Evolutionary conservation across 1,140 invertebrate species (phyloP).

Genomic region (Atta cephalotes): DNA sequence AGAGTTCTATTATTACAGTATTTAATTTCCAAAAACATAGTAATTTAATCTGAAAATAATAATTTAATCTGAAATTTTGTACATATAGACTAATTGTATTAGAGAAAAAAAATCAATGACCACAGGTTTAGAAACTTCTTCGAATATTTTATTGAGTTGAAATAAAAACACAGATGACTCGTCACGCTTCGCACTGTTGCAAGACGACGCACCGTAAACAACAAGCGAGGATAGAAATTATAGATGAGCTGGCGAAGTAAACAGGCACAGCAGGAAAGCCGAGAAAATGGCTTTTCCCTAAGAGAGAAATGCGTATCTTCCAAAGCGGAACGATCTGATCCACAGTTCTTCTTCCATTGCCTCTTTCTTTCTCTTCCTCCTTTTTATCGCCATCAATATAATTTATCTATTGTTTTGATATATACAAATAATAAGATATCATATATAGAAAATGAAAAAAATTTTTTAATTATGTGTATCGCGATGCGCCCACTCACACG

Average conservation of each 20-base stretch:
- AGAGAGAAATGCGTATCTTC: conserved; percentile 65
- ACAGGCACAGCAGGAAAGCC: conserved; percentile 59
- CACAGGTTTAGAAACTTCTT: neutral
- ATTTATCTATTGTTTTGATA: conserved; percentile 6
- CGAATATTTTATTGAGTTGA: conserved; percentile 2
- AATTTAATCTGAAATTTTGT: neutral
- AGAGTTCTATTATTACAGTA: neutral
- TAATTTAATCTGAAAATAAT: neutral
- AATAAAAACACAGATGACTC: conserved; percentile 41
- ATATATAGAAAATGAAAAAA: neutral
- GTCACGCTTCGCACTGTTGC: neutral
- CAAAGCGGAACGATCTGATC: conserved; percentile 60
- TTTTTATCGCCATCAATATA: conserved; percentile 22
- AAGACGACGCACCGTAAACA: conserved; percentile 55
- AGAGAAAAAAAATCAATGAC: neutral
- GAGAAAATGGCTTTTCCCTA: conserved; percentile 69
- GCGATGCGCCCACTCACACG: too few species aligned
- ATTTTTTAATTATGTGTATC: neutral
- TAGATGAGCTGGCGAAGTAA: conserved; percentile 64
- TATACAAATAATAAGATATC: neutral
- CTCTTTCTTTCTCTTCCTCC: neutral
- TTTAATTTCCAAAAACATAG: neutral
- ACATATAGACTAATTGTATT: neutral
- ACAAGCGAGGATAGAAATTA: conserved; percentile 69
- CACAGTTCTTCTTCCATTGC: conserved; percentile 35